Evolutionary conservation across 2,888 invertebrate genomes (phyloP), one percentile per base, ranked within the genome.

Genomic region (Fragum whitleyi): DNA sequence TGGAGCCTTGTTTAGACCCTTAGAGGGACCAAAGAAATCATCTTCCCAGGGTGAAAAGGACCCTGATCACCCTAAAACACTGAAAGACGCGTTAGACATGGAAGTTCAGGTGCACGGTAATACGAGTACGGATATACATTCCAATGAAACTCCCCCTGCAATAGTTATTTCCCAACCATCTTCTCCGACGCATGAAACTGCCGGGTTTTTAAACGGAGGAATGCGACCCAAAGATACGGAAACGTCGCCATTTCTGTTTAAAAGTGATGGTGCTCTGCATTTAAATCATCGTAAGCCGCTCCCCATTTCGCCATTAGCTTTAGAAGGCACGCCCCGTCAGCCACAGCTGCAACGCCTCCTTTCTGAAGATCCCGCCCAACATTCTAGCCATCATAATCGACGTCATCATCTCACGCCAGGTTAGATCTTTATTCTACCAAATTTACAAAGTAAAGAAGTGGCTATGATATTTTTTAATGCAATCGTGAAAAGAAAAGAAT

Each of bases 1-100:
- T 91, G 99, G 99, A 32, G 96, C 97, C 0, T 95, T 99, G 92
- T 98, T 99, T 94, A 95, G 97, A 86, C 98, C 98, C 0, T 95
- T 99, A 70, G 80, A 96, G 96, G 2, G 94, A 26, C 68, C 75
- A 57, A 55, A 32, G 42, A 75, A 42, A 57, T 21, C 28, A 26
- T 23, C 26, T 7, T 14, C 42, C 16, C 11, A 36, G 96, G 55
- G 97, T 96, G 86, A 97, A 97, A 90, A 51, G 9, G 28, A 1
- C 6, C 32, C 51, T 3, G 47, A 67, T 21, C 47, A 36, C 19
- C 32, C 55, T 14, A 19, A 55, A 16, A 28, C n/a, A 1, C 39
- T 85, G 0, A 74, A 42, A 51, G 79, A 81, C 14, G 39, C 57
- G 42, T 14, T 74, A n/a, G 79, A 79, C 55, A 79, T 79, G 79